Evolutionary conservation across 2,113 vertebrate species (phyloP).

Genomic region (Podilymbus podiceps): DNA sequence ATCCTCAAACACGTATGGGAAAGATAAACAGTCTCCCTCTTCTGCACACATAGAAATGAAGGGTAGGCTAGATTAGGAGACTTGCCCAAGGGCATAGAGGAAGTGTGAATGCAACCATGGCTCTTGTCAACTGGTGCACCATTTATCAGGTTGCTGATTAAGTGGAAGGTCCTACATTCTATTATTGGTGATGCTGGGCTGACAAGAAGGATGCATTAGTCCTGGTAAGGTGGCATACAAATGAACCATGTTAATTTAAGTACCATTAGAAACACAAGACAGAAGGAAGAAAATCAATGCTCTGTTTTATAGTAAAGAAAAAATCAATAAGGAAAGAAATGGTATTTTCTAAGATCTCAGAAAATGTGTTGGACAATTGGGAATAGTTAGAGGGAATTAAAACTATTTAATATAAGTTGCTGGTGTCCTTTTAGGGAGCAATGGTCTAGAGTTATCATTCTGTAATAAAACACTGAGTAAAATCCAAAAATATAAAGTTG

Average conservation of each 20-base stretch:
- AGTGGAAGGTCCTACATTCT: slow-evolving; percentile 2
- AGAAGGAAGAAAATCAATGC: slow-evolving; percentile 58
- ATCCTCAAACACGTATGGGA: neutral
- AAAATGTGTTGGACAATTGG: neutral
- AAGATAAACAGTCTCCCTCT: neutral
- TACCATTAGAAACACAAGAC: slow-evolving; percentile 47
- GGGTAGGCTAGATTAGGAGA: neutral
- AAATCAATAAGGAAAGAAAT: slow-evolving; percentile 61
- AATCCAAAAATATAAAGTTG: neutral
- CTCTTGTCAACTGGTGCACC: neutral
- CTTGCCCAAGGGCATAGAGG: slow-evolving; percentile 1
- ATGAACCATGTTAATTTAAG: slow-evolving; percentile 42
- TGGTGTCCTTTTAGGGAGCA: neutral
- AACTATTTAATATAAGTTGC: slow-evolving; percentile 43
- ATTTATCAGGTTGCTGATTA: slow-evolving; percentile 40
- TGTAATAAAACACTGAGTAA: neutral
- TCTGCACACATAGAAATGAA: neutral
- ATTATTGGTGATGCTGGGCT: slow-evolving; percentile 11
- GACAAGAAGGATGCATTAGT: slow-evolving; percentile 40
- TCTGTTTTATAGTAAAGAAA: slow-evolving; percentile 57
- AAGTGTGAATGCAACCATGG: neutral
- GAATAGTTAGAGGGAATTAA: slow-evolving; percentile 48
- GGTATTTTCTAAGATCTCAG: slow-evolving; percentile 34
- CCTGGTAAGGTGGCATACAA: slow-evolving; percentile 52
- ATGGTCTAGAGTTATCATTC: neutral